A percentile compares a stretch with the other conserved stretches of the same genome.
Evolutionary conservation across 2,797 vertebrate genomes (phyloP).

Genomic region (Tokudaia muenninki): DNA sequence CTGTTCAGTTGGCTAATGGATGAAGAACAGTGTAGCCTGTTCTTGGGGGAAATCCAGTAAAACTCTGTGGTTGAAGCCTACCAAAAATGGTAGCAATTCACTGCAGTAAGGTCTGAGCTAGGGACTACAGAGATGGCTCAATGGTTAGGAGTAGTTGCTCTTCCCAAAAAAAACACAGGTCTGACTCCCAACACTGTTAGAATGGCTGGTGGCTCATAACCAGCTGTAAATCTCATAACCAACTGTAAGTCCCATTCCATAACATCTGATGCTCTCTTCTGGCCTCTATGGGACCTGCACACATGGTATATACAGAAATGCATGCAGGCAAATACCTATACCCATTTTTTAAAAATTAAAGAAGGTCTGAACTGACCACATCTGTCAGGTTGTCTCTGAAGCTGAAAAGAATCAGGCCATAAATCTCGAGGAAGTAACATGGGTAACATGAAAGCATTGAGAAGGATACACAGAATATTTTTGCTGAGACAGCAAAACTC

Average conservation of each 20-base stretch:
- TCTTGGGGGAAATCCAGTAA: conserved; percentile 50
- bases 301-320: background rate
- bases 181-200: background rate
- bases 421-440: conserved; percentile 43
- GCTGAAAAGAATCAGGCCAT: conserved; percentile 38
- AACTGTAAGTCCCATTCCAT: background rate
- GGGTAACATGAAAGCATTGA: background rate
- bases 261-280: background rate
- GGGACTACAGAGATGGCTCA: background rate
- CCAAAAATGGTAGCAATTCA: conserved; percentile 33
- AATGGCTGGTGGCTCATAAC: background rate
- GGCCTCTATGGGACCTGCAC: background rate
- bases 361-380: background rate
- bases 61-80: conserved; percentile 52
- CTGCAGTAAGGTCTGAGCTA: background rate
- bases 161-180: background rate
- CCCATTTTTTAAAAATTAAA: background rate
- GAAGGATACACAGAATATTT: background rate
- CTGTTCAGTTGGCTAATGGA: conserved; percentile 59
- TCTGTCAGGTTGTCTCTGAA: conserved; percentile 56
- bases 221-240: background rate
- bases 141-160: background rate
- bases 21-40: conserved; percentile 7
- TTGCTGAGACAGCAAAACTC: background rate
- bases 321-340: background rate